Base-by-base conservation (phyloP, 2,113 vertebrate genomes). In the Platichthys flesus region DNA sequence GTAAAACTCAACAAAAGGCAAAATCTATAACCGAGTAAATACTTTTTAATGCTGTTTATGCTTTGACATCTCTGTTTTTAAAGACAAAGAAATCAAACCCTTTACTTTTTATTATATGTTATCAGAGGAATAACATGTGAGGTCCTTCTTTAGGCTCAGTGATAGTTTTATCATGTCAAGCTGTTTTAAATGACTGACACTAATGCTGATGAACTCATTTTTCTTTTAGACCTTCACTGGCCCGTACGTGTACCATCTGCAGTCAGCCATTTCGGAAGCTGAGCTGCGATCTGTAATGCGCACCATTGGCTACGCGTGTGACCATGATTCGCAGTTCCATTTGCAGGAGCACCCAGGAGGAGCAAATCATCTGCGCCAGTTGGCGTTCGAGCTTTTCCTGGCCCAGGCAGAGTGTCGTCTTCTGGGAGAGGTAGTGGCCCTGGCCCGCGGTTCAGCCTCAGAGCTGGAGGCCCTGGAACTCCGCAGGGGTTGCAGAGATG, bases 221-320 rank as follows among this genome's bases (percentile, higher is more conserved):
- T 56, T 77, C 64, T 84, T 87, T 55, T 60, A 99, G 98, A 98
- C 97, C 68, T 99, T 99, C 93, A 99, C 98, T 1, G 98, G 98
- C 64, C 96, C 97, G 28, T 99, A 98, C 67, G 97, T 99, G 72
- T 99, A 99, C 94, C 95, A 96, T 26, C 95, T 99, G 47, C 97
- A 97, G 93, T 96, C 97, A 10, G 94, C 96, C 3, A 85, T 99
- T 16, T 92, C 94, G 5, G 98, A 99, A 13, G 90, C 95, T 5
- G 97, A 98, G 70, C 93, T 99, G 58, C 95, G 92, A 67, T 87
- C 95, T 69, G 95, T 99, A 61, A 93, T 99, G 91, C 96, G 88
- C 80, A 95, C 93, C 90, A 96, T 99, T 91, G 98, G 98, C 86
- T 99, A 99, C 3, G 83, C 91, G 26, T 92, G 92, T 49, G 91